Conservation (phyloP, 2,797 vertebrate genomes). For the Nothura maculosa region DNA sequence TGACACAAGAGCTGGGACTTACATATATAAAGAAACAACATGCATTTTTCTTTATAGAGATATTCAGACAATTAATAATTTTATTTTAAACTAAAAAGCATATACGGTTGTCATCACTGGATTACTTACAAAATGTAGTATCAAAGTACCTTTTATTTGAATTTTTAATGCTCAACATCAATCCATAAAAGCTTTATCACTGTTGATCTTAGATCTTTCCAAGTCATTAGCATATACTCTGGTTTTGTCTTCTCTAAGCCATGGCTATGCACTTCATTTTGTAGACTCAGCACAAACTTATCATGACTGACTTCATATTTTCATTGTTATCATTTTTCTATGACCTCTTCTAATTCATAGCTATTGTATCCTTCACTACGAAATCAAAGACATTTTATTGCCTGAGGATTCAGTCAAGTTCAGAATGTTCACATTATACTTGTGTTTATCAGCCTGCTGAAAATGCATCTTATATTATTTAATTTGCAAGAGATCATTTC, state of each 20-base stretch:
- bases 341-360: not conserved
- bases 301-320: not conserved
- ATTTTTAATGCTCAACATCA: not conserved
- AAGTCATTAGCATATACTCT: not conserved
- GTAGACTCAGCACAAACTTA: not conserved
- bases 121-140: not conserved
- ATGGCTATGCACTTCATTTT: not conserved
- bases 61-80: not conserved
- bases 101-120: fast-evolving
- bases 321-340: not conserved
- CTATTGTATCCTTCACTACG: not conserved
- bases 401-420: not conserved
- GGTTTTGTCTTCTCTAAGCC: not conserved
- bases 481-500: not conserved
- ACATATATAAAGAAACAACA: not conserved
- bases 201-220: not conserved
- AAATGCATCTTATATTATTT: not conserved
- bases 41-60: not conserved
- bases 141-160: not conserved
- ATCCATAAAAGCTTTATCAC: not conserved
- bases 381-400: not conserved
- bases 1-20: not conserved
- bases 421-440: not conserved
- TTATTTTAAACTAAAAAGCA: not conserved
- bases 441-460: not conserved